A percentile compares a stretch with the other conserved stretches of the same genome.
Conservation (phyloP, 2,797 vertebrate species). For the Chromis chromis region DNA sequence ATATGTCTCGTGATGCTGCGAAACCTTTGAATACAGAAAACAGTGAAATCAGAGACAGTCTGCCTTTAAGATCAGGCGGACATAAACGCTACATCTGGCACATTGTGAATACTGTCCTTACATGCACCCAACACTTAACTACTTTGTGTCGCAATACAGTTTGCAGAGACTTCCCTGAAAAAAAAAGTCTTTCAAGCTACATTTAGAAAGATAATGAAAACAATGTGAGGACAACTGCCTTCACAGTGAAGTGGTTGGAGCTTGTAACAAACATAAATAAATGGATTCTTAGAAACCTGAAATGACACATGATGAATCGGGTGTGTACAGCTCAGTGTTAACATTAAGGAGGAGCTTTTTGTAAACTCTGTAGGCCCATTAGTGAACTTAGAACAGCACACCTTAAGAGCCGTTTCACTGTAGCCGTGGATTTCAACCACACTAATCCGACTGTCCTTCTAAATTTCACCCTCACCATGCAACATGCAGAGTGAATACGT, state of each 20-base stretch:
- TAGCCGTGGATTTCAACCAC: neutral
- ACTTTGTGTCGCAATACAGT: neutral
- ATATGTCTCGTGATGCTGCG: conserved; percentile 91
- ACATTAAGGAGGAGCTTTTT: neutral
- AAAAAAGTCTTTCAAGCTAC: neutral
- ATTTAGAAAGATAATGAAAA: neutral
- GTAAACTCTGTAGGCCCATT: neutral
- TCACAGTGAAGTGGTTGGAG: neutral
- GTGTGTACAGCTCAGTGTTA: neutral
- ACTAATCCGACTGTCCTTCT: neutral
- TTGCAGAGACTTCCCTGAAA: neutral
- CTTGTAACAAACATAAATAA: no score
- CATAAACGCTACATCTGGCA: neutral
- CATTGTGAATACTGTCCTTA: neutral
- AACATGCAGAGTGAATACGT: neutral
- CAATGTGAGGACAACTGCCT: neutral
- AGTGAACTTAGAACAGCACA: neutral
- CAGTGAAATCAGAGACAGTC: neutral
- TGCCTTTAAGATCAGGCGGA: neutral
- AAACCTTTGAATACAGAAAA: conserved; percentile 84
- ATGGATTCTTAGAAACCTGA: neutral
- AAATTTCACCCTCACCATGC: neutral
- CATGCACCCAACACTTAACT: no score
- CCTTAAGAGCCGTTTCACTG: neutral
- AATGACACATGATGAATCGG: neutral